Evolutionary conservation across 2,888 invertebrate species (phyloP), one percentile per base, ranked within the genome.

Genomic region (Rhabditophanes sp.): DNA sequence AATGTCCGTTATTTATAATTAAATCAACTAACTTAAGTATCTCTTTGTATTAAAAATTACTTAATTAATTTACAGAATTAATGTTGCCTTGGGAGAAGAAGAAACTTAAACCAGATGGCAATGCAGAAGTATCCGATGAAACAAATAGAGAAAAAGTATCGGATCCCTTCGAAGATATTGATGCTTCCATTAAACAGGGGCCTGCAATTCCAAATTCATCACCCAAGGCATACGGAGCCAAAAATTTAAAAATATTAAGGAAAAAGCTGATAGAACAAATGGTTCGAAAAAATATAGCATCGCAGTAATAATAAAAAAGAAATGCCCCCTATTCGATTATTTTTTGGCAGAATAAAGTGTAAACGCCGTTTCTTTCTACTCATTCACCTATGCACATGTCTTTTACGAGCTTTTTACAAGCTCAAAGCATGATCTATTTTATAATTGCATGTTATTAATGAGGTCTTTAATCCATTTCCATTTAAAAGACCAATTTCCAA

Each of bases 111-210:
- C 36, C n/a, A n/a, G n/a, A 15, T 12, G 36, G 16, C 8, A 25
- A 17, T 6, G 14, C 15, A 6, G 19, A 33, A 34, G 39, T 18
- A 26, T 16, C 17, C 4, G 19, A 11, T 30, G 26, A 30, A 30
- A 30, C 35, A 6, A 18, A 35, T 37, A 24, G 15, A 8, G 38
- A 35, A 36, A 37, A 33, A 19, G 17, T 39, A 7, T 12, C 23
- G 15, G 31, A 29, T 4, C 31, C 31, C 5, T 30, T 30, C 9
- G 31, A n/a, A 4, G 31, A 22, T 1, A 15, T 14, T 6, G 22
- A 6, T 3, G 29, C 7, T 4, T 22, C 27, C 8, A 28, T 18
- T 7, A 28, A 14, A 4, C 5, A 26, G 14, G 12, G 12, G 7
- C 22, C 22, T 19, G 20, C 15, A 12, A 12, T 12, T 6, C 7